Percentiles rank a stretch among this genome's conserved stretches.
phyloP scores from a whole-genome alignment of 2,888 invertebrate species.

The Trissoscelio sp. region DNA sequence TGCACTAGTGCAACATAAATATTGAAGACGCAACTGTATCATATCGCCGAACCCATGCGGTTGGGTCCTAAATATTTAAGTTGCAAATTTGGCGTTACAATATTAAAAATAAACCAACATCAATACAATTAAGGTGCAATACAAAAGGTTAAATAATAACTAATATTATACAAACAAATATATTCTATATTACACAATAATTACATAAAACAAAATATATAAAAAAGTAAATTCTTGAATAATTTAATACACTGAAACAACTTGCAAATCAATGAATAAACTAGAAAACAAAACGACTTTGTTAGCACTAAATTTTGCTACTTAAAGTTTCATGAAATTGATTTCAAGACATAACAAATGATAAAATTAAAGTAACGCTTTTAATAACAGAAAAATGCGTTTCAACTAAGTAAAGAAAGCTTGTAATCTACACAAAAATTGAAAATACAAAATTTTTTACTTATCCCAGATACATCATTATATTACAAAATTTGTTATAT shows the following conservation, averaged over 20 bases:
- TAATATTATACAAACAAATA: constrained; percentile 2
- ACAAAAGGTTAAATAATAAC: not conserved
- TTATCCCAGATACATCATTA: constrained; percentile 51
- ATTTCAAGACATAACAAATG: not conserved
- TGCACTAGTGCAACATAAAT: too few species aligned
- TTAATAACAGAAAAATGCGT: not conserved
- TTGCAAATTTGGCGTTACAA: too few species aligned
- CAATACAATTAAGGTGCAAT: not conserved
- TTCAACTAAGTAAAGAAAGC: not conserved
- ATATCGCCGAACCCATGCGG: too few species aligned
- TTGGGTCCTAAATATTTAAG: too few species aligned
- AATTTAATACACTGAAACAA: not conserved
- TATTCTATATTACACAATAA: not conserved
- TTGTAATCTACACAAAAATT: constrained; percentile 30
- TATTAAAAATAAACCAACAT: too few species aligned
- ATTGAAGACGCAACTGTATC: too few species aligned
- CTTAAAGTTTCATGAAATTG: not conserved
- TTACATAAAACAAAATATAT: constrained; percentile 9
- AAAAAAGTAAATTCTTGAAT: not conserved
- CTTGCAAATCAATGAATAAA: not conserved
- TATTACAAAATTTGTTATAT: constrained; percentile 48
- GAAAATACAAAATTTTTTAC: constrained; percentile 51
- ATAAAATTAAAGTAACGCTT: not conserved
- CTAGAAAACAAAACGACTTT: not conserved
- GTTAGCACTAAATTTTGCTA: not conserved